Evolutionary conservation across 2,888 invertebrate species (phyloP).

Genomic region (Mythimna vitellina): DNA sequence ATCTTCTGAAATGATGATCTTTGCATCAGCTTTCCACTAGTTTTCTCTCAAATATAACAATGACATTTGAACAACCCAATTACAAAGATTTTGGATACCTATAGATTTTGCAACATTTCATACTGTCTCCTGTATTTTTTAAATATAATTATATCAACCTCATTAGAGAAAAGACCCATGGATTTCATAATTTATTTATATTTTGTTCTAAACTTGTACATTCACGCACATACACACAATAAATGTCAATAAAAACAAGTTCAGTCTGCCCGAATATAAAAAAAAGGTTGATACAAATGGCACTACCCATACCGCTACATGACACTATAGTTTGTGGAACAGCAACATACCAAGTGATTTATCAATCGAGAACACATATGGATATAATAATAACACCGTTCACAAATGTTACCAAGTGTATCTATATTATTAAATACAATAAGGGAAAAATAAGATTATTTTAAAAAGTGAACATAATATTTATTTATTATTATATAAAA

Average conservation of each 20-base stretch:
- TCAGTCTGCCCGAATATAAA: conserved; percentile 73
- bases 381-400: conserved; percentile 46
- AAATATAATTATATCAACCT: conserved; percentile 1
- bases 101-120: neutral
- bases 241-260: conserved; percentile 77
- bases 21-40: no score
- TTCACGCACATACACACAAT: conserved; percentile 89
- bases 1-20: no score
- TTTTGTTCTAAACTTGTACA: conserved; percentile 89
- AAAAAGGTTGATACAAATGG: conserved; percentile 73
- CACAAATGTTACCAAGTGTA: conserved; percentile 47
- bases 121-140: neutral
- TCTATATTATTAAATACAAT: conserved; percentile 53
- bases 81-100: neutral
- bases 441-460: conserved; percentile 77
- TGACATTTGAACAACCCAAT: neutral
- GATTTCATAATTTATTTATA: conserved; percentile 78
- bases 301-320: conserved; percentile 72
- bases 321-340: conserved; percentile 64
- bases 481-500: conserved; percentile 88
- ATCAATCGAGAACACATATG: conserved; percentile 40
- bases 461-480: conserved; percentile 81
- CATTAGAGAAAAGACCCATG: conserved; percentile 40
- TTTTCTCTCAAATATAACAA: no score
- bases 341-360: conserved; percentile 58